Evolutionary conservation across 2,888 invertebrate species (phyloP).

Genomic region (Entomobrya proxima): DNA sequence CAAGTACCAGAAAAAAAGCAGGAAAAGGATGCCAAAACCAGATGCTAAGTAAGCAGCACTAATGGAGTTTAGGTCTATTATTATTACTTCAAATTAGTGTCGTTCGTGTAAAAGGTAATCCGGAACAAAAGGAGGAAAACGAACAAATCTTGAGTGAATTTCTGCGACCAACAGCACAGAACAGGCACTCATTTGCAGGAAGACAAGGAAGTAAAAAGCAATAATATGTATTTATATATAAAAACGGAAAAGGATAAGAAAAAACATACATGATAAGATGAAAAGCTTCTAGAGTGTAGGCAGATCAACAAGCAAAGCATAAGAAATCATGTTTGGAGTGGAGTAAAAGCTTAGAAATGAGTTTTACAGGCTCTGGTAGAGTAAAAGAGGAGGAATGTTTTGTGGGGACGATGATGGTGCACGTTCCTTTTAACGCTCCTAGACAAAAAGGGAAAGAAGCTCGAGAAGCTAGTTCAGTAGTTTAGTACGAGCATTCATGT

Average conservation of each 20-base stretch:
- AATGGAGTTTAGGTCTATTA: constrained; percentile 46
- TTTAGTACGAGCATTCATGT: constrained; percentile 4
- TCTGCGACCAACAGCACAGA: neutral
- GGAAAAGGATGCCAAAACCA: constrained; percentile 52
- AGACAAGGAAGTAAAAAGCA: constrained; percentile 50
- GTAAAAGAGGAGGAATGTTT: neutral
- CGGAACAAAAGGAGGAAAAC: constrained; percentile 39
- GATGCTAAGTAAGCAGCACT: constrained; percentile 59
- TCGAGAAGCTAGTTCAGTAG: constrained; percentile 26
- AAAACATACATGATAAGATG: constrained; percentile 28
- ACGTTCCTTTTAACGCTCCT: neutral
- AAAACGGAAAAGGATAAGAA: constrained; percentile 15
- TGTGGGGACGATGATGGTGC: neutral
- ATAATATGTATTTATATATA: constrained; percentile 37
- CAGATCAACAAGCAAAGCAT: neutral
- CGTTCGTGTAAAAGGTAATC: constrained; percentile 59
- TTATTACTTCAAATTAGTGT: constrained; percentile 51
- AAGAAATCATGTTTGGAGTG: constrained; percentile 6
- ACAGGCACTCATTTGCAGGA: constrained; percentile 41
- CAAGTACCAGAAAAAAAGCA: neutral
- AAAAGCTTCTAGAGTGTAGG: constrained; percentile 11
- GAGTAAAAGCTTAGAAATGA: too few relatives aligned
- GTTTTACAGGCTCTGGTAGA: too few relatives aligned
- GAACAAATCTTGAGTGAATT: neutral
- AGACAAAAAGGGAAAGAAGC: neutral